Percentiles rank a stretch among this genome's conserved stretches.
phyloP scores from a whole-genome alignment of 2,888 invertebrate species.

The Hoplodrina blanda region DNA sequence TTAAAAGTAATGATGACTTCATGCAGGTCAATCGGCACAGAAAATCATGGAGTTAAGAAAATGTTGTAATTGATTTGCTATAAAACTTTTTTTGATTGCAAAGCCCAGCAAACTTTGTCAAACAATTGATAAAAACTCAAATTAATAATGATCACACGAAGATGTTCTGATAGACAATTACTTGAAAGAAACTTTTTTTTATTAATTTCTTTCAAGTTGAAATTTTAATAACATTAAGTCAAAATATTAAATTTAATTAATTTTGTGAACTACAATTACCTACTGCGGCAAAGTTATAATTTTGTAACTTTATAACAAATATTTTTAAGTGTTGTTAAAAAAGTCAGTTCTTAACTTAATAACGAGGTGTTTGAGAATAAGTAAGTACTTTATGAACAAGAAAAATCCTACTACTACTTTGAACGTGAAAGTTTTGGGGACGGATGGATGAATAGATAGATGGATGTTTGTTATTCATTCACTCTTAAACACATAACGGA shows the following conservation, averaged over 20 bases:
- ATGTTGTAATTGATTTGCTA: no score
- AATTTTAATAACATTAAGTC: background rate
- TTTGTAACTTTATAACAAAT: conserved; percentile 12
- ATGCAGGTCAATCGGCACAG: no score
- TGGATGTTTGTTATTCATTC: no score
- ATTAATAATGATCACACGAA: conserved; percentile 4
- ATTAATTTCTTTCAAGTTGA: background rate
- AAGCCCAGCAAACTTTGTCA: background rate
- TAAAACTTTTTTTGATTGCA: no score
- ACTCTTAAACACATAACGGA: no score
- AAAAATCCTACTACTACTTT: conserved; percentile 1
- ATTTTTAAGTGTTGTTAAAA: conserved; percentile 6
- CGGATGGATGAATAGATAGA: no score
- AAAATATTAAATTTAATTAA: conserved; percentile 10
- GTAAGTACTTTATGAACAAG: background rate
- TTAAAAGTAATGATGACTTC: no score
- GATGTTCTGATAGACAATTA: conserved; percentile 4
- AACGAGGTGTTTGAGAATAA: conserved; percentile 16
- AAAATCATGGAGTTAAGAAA: no score
- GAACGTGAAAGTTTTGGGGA: no score
- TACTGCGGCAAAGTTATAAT: conserved; percentile 9
- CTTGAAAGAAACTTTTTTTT: background rate
- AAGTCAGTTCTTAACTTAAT: conserved; percentile 19
- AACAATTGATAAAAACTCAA: background rate
- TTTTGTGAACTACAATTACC: conserved; percentile 27